Base-by-base conservation (phyloP, 2,113 vertebrate genomes). In the Sander vitreus region DNA sequence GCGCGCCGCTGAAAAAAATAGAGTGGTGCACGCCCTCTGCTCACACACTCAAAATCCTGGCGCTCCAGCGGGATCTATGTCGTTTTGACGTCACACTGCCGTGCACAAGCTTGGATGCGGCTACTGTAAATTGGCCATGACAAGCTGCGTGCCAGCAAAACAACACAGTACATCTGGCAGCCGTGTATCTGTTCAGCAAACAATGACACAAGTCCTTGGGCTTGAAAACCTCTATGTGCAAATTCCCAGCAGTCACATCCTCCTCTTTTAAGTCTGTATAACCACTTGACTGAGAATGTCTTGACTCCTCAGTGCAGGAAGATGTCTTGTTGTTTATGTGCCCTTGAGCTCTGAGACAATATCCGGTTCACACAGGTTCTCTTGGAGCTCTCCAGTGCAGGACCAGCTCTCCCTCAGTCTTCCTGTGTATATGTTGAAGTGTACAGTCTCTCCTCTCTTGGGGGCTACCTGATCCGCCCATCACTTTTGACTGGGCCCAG, bases 381-480 rank as follows among this genome's bases (percentile, higher is more conserved):
- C 50, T 11, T 48, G 18, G 47, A 76, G 85, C 60, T 76, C 65
- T 74, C 53, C 16, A 16, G n/a, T 77, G 77, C 48, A 43, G 73
- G 54, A 75, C 45, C 66, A 62, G 57, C 54, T 87, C 78, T 66
- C 48, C 70, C 51, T 68, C 14, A 18, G 47, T 50, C 51, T 43
- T 54, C 30, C 63, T 73, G 55, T n/a, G 59, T 18, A 21, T 57
- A 59, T 25, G 23, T 47, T 71, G 6, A 14, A 30, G 50, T 66
- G 36, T 18, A 63, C 19, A 47, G 53, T 57, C 33, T 51, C 39
- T 65, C 64, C 47, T 43, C 59, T 75, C 11, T 51, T 4, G 6
- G 92, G 92, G 96, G 98, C 97, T 99, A 99, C 97, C 98, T 98
- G 94, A 99, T 97, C 59, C 97, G 96, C 30, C 98, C 97, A 0